Evolutionary conservation across 2,888 invertebrate species (phyloP), one percentile per base, ranked within the genome.

Genomic region (Coleophora flavipennella): DNA sequence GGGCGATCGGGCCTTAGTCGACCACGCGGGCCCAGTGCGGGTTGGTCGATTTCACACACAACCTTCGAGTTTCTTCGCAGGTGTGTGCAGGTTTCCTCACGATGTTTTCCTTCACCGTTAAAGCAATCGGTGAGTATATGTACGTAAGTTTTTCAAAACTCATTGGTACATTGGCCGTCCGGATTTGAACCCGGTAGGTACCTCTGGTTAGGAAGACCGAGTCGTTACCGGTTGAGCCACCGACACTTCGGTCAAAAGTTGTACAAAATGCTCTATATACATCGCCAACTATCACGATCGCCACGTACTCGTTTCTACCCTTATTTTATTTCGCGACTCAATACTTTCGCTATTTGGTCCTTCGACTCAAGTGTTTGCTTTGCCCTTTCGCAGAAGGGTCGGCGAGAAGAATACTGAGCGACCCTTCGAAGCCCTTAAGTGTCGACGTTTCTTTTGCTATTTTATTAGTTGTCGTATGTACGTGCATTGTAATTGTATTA

Each of bases 271-370:
- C 79, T 74, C 73, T 50, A 46, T 51, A 54, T 1, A 51, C 13
- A 42, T 62, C 46, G 41, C 41, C 38, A 45, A 39, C 38, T 28
- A 44, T 48, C 59, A 65, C 59, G 57, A 59, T 59, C 64, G 65
- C 63, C 62, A 62, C 67, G 6, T 3, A 64, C 64, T 62, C 64
- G 61, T 67, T 67, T 33, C 61, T 50, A 59, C 73, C 81, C 78
- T 74, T 74, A 79, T 80, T 81, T 79, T 80, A 76, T 79, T 79
- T 75, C 70, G 75, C 75, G 79, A 81, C 81, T 83, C 81, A 81
- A 83, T 84, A 79, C 81, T 63, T 72, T 78, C 79, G 72, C 74
- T 75, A 80, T 79, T 74, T 62, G 67, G 73, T 70, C 69, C 57
- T 66, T 55, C 53, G 57, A 51, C 53, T 63, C 64, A 60, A 79